Evolutionary conservation across 2,797 vertebrate species (phyloP).

Genomic region (Falco biarmicus): DNA sequence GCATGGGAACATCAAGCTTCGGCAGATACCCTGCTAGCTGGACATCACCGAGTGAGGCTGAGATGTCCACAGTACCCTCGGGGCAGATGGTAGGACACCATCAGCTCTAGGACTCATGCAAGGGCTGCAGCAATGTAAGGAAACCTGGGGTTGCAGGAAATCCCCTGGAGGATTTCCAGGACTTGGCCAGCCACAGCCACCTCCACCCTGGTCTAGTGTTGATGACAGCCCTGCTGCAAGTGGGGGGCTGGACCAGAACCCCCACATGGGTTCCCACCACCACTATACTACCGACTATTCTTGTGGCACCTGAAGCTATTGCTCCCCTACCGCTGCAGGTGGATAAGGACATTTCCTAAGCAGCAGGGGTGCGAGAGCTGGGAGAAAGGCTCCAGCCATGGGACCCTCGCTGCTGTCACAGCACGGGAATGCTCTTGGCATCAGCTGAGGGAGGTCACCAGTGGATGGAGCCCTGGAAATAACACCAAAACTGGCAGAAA

Average conservation of each 20-base stretch:
- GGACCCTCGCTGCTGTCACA: not conserved
- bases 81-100: not conserved
- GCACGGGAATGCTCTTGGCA: not conserved
- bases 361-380: not conserved
- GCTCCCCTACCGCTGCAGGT: not conserved
- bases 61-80: not conserved
- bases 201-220: not conserved
- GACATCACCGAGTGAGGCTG: not conserved
- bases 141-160: not conserved
- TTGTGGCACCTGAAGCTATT: fast-evolving
- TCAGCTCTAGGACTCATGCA: not conserved
- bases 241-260: not conserved
- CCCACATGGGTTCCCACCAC: fast-evolving
- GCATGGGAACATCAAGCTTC: not conserved
- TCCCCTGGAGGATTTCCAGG: not conserved
- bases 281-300: not conserved
- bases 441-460: not conserved
- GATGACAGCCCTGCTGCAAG: not conserved
- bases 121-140: not conserved
- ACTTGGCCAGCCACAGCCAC: not conserved
- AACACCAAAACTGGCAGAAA: not conserved
- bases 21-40: not conserved
- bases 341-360: not conserved
- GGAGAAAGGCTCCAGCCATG: not conserved
- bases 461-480: not conserved